These are phyloP conservation scores for Montipora cactus DNA, from an alignment of 64 coral and sea anemone genomes.

Conservation along the genomic window DNA sequence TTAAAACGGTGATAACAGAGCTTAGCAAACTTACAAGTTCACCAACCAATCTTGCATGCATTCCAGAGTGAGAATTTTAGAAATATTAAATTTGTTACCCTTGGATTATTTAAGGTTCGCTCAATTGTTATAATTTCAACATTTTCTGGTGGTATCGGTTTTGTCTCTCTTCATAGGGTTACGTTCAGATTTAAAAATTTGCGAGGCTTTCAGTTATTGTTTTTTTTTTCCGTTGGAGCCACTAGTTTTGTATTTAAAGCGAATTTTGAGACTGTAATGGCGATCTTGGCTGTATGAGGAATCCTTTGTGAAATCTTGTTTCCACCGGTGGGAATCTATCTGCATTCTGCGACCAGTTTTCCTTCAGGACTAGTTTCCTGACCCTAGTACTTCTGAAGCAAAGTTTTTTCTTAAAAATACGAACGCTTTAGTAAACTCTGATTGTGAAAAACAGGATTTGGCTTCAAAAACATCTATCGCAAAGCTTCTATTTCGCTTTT, in stretches of 20 bases:
- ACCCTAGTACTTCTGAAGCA: not conserved
- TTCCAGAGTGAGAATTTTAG: not conserved
- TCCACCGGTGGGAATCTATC: too few species aligned
- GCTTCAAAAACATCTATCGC: not conserved
- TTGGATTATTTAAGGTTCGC: not conserved
- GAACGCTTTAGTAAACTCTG: not conserved
- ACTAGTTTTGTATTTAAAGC: too few species aligned
- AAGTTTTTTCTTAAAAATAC: not conserved
- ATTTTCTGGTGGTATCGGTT: not conserved
- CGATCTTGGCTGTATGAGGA: too few species aligned
- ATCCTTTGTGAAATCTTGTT: too few species aligned
- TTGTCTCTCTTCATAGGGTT: not conserved
- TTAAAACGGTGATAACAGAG: not conserved
- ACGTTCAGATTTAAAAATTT: not conserved
- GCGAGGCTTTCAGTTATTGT: not conserved
- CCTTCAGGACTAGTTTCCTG: too few species aligned
- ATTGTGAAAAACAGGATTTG: not conserved
- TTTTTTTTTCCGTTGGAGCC: too few species aligned
- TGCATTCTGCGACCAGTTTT: too few species aligned
- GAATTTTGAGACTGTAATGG: too few species aligned
- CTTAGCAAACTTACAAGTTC: not conserved
- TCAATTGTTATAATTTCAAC: not conserved
- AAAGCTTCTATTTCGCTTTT: not conserved
- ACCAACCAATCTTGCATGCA: not conserved
- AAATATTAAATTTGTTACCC: not conserved